Conservation (phyloP, 1,140 invertebrate species). For the Cydia pomonella region DNA sequence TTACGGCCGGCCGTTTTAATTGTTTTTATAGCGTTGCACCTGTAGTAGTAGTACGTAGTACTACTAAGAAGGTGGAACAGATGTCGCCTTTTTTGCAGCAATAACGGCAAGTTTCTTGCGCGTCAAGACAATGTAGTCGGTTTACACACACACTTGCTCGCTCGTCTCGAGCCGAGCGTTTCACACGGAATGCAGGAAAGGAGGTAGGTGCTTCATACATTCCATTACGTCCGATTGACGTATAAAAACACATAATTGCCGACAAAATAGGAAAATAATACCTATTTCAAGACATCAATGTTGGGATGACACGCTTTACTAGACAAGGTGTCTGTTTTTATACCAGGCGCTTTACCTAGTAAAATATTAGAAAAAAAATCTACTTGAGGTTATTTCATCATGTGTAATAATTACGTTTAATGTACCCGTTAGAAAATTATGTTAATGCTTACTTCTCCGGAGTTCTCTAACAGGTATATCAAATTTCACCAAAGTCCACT, state of each 20-base stretch:
- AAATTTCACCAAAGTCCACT: too few relatives aligned
- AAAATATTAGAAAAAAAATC: too few relatives aligned
- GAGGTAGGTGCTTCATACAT: neutral
- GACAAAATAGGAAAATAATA: neutral
- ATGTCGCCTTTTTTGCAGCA: slow-evolving; percentile 45
- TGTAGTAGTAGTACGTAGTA: slow-evolving; percentile 20
- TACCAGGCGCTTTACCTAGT: too few relatives aligned
- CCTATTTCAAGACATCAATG: too few relatives aligned
- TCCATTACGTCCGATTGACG: neutral
- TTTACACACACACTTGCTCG: slow-evolving; percentile 23
- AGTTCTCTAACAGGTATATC: too few relatives aligned
- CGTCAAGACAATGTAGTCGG: slow-evolving; percentile 38
- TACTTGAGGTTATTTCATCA: too few relatives aligned
- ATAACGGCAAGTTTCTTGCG: slow-evolving; percentile 40
- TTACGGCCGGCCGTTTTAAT: slow-evolving; percentile 33
- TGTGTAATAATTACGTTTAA: too few relatives aligned
- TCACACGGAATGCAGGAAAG: slow-evolving; percentile 10
- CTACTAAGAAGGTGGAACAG: slow-evolving; percentile 37
- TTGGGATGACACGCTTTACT: too few relatives aligned
- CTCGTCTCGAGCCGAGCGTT: neutral
- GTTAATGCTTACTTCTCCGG: too few relatives aligned
- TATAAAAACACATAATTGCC: neutral
- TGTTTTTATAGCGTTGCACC: slow-evolving; percentile 33
- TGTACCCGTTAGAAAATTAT: too few relatives aligned
- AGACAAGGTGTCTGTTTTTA: neutral